Evolutionary conservation across 2,888 invertebrate genomes (phyloP), one percentile per base, ranked within the genome.

Genomic region (Vanessa cardui): DNA sequence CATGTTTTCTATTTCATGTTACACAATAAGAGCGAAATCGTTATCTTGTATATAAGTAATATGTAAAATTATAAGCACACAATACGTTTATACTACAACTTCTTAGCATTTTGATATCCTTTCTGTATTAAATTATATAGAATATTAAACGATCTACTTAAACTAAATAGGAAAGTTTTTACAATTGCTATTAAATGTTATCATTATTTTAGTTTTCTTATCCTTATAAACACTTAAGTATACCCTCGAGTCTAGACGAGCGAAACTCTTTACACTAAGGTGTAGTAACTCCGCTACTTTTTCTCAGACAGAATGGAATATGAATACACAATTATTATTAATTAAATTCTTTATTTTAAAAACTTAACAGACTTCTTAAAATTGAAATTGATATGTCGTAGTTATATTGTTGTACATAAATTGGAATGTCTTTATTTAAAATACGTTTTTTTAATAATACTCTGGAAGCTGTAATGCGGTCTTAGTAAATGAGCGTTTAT

Each of bases 171-270:
- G 44, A 44, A 39, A 58, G 26, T 54, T 54, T 54, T 54, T 26
- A 54, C 31, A 54, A 31, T 31, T 16, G 31, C 15, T n/a, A 54
- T 54, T 54, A 54, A 54, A 54, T 54, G 31, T 54, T 54, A 31
- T 54, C 52, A 54, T 54, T 54, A 54, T 54, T n/a, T 54, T 54
- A 31, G 26, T 31, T 54, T 15, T 20, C 31, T 54, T 26, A 52
- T 52, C 52, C 52, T 52, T 54, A 31, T 54, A 54, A 54, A 54
- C 26, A 21, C 52, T 54, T 31, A 54, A 54, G 26, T 52, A 16
- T 26, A 7, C 52, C 31, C 52, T 54, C 26, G 52, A 54, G 52
- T 54, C 31, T 26, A 1, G 16, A 16, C 52, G 52, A 54, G 31
- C 31, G 26, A 39, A 54, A 54, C n/a, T 54, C 31, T 52, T 26